A percentile compares a stretch with the other conserved stretches of the same genome.
Conservation (phyloP, 2,888 invertebrate species). For the Carcina quercana region DNA sequence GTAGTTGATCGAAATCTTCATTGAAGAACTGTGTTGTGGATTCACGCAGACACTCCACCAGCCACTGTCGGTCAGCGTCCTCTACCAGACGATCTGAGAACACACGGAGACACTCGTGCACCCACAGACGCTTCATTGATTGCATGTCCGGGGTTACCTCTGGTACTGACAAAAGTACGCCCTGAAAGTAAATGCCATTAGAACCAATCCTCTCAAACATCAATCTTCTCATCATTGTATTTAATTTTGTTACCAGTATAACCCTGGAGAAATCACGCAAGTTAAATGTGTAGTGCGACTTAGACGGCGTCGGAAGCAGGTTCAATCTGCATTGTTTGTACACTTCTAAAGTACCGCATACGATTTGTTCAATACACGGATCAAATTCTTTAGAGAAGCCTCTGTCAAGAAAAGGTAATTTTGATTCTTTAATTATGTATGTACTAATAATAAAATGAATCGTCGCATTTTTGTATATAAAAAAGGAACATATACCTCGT, state of each 20-base stretch:
- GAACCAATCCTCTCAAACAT: not conserved
- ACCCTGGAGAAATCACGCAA: constrained; percentile 95
- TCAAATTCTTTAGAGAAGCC: constrained; percentile 97
- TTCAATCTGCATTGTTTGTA: constrained; percentile 89
- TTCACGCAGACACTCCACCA: constrained; percentile 80
- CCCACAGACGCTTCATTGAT: constrained; percentile 94
- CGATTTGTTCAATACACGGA: constrained; percentile 92
- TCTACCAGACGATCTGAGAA: constrained; percentile 95
- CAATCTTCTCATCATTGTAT: not conserved
- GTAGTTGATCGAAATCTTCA: constrained; percentile 80
- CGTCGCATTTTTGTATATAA: constrained; percentile 3
- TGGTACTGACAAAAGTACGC: constrained; percentile 92
- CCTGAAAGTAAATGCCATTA: constrained; percentile 76
- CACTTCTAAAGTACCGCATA: constrained; percentile 88
- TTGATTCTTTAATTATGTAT: not conserved
- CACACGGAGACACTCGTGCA: constrained; percentile 93
- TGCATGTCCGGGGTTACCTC: constrained; percentile 90
- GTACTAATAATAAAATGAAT: too few relatives aligned
- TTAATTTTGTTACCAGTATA: constrained; percentile 76
- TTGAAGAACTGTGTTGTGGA: constrained; percentile 76
- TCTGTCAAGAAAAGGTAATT: constrained; percentile 58
- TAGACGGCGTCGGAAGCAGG: constrained; percentile 92
- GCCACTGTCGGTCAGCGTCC: constrained; percentile 86
- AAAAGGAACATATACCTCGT: constrained; percentile 76
- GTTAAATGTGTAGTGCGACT: constrained; percentile 96